These are phyloP conservation scores for Napeogenes sylphis DNA, from an alignment of 2,888 invertebrate species.

Conservation along the genomic window DNA sequence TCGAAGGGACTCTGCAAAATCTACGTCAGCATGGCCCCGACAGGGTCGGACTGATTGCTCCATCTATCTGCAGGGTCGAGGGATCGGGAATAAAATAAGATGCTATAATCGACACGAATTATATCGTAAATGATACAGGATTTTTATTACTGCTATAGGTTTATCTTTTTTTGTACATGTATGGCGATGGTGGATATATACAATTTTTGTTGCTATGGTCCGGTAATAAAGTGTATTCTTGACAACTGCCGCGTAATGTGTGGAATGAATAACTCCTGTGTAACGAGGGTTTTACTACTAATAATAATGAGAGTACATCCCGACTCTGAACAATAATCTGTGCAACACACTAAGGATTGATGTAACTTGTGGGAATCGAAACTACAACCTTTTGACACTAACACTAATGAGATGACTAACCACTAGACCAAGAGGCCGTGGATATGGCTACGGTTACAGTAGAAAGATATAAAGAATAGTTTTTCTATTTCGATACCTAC, in stretches of 20 bases:
- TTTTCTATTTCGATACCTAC: conserved; percentile 40
- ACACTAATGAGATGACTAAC: too few relatives aligned
- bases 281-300: too few relatives aligned
- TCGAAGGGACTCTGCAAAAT: conserved; percentile 53
- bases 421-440: too few relatives aligned
- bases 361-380: too few relatives aligned
- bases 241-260: too few relatives aligned
- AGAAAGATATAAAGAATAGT: conserved; percentile 10
- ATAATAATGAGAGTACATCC: too few relatives aligned
- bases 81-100: conserved; percentile 62
- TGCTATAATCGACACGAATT: conserved; percentile 45
- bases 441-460: too few relatives aligned
- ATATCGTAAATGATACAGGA: conserved; percentile 23
- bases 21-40: conserved; percentile 60
- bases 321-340: too few relatives aligned
- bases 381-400: too few relatives aligned
- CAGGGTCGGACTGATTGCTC: conserved; percentile 65
- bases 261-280: too few relatives aligned
- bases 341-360: too few relatives aligned
- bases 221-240: too few relatives aligned
- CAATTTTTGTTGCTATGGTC: background rate
- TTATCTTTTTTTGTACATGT: background rate
- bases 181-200: background rate
- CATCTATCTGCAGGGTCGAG: conserved; percentile 62
- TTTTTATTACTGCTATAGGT: background rate